A percentile compares a stretch with the other conserved stretches of the same genome.
Evolutionary conservation across 2,113 vertebrate species (phyloP).

Genomic region (Aptenodytes forsteri): DNA sequence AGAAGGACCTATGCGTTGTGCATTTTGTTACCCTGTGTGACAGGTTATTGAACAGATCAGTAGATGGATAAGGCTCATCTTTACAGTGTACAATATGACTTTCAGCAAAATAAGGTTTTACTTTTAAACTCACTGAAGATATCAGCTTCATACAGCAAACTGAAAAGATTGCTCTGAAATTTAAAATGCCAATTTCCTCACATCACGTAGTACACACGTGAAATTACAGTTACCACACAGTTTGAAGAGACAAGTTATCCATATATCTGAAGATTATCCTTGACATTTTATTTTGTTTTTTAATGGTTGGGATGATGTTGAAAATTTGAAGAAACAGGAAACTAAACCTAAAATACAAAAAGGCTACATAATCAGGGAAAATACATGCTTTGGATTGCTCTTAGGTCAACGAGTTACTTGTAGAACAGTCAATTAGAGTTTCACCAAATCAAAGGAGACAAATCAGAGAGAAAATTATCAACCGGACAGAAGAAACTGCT

Average conservation of each 20-base stretch:
- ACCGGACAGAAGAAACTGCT: not conserved
- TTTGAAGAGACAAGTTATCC: not conserved
- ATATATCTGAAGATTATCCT: not conserved
- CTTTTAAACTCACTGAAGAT: not conserved
- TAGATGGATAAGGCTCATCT: not conserved
- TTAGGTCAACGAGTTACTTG: not conserved
- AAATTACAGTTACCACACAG: not conserved
- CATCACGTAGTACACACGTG: accelerated
- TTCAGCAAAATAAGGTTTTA: not conserved
- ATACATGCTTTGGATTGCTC: not conserved
- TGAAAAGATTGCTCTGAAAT: not conserved
- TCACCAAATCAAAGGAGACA: not conserved
- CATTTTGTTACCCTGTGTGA: not conserved
- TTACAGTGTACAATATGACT: not conserved
- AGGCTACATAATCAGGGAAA: not conserved
- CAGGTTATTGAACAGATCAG: not conserved
- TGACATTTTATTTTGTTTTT: not conserved
- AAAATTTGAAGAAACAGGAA: not conserved
- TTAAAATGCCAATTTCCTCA: not conserved
- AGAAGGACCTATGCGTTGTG: not conserved
- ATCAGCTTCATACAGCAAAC: not conserved
- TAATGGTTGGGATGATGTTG: not conserved
- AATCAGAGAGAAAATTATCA: not conserved
- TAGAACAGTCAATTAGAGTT: not conserved
- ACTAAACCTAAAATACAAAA: not conserved